A percentile compares a stretch with the other conserved stretches of the same genome.
These are phyloP conservation scores for Gymnopithys bicolor DNA, from an alignment of 2,797 vertebrate species.

Conservation along the genomic window DNA sequence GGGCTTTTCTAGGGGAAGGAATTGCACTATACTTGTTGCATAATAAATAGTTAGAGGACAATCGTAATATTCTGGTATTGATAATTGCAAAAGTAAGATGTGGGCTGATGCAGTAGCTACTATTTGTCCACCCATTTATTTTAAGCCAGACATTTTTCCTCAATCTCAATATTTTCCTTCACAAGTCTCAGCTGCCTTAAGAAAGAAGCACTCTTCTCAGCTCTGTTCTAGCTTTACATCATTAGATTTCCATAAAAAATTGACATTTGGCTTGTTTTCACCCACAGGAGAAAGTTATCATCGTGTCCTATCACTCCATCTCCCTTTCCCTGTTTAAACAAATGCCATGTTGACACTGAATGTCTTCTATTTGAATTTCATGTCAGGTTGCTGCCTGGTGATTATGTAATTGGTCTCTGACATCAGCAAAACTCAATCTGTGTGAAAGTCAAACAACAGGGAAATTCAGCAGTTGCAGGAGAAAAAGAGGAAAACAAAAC, in stretches of 20 bases:
- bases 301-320: not conserved
- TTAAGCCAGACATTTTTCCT: not conserved
- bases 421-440: not conserved
- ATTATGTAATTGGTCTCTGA: not conserved
- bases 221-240: not conserved
- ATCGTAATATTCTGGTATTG: not conserved
- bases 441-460: not conserved
- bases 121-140: not conserved
- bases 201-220: not conserved
- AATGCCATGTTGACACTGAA: not conserved
- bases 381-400: not conserved
- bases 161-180: not conserved
- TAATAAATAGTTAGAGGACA: not conserved
- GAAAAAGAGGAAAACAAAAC: not conserved
- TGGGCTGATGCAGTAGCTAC: not conserved
- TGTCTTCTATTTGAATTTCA: not conserved
- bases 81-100: not conserved
- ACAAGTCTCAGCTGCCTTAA: not conserved
- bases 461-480: not conserved
- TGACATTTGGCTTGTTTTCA: not conserved
- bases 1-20: not conserved
- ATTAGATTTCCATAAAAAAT: not conserved
- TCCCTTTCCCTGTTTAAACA: not conserved
- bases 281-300: not conserved
- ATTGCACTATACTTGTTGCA: not conserved